Conservation (phyloP, 30 jellyfish, hydroid and myxozoan genomes). For the Nemopilema nomurai region DNA sequence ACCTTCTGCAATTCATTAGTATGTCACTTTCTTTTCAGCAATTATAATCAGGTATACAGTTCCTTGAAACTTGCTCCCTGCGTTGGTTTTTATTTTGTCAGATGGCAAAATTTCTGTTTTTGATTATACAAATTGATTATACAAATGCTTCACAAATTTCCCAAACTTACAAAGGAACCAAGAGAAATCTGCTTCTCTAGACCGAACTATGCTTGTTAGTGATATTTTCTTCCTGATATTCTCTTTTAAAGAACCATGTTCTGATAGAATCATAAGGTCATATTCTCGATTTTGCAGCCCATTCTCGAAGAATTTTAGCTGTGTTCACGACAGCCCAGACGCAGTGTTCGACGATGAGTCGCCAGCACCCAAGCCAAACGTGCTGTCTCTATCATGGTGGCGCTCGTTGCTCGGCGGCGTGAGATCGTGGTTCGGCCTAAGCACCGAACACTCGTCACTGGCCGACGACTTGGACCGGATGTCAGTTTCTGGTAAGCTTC, state of each 20-base stretch:
- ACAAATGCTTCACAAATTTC: too few species aligned
- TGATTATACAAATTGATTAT: too few species aligned
- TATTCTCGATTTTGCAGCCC: constrained; percentile 27
- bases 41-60: too few species aligned
- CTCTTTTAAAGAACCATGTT: background rate
- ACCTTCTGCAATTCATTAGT: background rate
- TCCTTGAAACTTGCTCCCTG: too few species aligned
- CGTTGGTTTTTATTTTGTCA: too few species aligned
- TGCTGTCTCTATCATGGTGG: constrained; percentile 76
- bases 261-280: background rate
- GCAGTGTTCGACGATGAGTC: constrained; percentile 38
- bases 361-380: constrained; percentile 24
- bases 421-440: constrained; percentile 58
- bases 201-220: too few species aligned
- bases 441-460: constrained; percentile 28
- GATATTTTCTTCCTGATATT: too few species aligned
- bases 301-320: constrained; percentile 41
- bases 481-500: constrained; percentile 61
- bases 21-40: too few species aligned
- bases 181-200: too few species aligned
- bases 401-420: constrained; percentile 29
- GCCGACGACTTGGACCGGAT: constrained; percentile 69
- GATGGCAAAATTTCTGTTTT: too few species aligned
- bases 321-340: constrained; percentile 24
- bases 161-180: too few species aligned